Evolutionary conservation across 2,888 invertebrate species (phyloP).

Genomic region (Eupelmus urozonus): DNA sequence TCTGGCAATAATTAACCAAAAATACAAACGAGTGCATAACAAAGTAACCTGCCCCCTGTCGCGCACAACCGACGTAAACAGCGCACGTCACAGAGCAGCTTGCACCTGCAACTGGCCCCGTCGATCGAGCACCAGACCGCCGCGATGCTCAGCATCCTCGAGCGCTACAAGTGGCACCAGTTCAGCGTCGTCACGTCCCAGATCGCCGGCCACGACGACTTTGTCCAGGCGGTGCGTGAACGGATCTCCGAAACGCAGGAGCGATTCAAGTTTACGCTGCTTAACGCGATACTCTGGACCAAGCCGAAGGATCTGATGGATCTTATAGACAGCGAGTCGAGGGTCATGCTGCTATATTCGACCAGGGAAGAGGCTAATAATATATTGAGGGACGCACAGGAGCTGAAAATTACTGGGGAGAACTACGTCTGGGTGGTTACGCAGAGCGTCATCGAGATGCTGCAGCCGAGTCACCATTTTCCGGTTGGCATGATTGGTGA

Average conservation of each 20-base stretch:
- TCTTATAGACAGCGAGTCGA: slow-evolving; percentile 91
- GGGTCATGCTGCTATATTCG: slow-evolving; percentile 95
- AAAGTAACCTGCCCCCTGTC: no score
- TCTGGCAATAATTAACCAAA: no score
- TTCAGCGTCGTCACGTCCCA: slow-evolving; percentile 96
- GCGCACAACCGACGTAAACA: no score
- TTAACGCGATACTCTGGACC: slow-evolving; percentile 91
- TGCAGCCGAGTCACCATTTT: slow-evolving; percentile 87
- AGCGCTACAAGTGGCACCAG: slow-evolving; percentile 97
- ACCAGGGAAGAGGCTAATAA: slow-evolving; percentile 92
- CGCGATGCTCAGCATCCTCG: slow-evolving; percentile 96
- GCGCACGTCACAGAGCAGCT: slow-evolving; percentile 82
- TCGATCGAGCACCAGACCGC: slow-evolving; percentile 97
- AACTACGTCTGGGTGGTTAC: slow-evolving; percentile 98
- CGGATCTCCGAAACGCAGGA: slow-evolving; percentile 90
- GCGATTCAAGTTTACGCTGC: slow-evolving; percentile 88
- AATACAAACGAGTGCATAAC: slow-evolving; percentile 6
- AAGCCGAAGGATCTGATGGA: slow-evolving; percentile 86
- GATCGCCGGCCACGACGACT: slow-evolving; percentile 96
- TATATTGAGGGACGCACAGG: slow-evolving; percentile 87
- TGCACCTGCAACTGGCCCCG: slow-evolving; percentile 96
- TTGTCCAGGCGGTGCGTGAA: slow-evolving; percentile 95
- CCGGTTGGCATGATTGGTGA: slow-evolving; percentile 94
- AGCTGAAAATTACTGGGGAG: slow-evolving; percentile 89
- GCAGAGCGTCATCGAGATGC: slow-evolving; percentile 93